Base-by-base conservation (phyloP, 2,888 invertebrate genomes). In the Spodoptera picta region DNA sequence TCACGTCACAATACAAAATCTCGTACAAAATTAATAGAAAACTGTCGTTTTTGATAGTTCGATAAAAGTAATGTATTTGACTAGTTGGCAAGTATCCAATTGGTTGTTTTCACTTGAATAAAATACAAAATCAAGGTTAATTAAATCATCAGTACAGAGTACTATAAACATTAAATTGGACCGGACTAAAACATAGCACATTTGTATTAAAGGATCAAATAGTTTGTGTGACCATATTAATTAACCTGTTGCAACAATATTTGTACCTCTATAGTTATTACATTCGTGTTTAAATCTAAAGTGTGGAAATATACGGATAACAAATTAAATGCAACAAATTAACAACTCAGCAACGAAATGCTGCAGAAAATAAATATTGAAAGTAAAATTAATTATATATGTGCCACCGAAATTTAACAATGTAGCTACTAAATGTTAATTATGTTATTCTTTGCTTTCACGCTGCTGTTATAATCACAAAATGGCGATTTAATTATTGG, bases 301-400 rank as follows among this genome's bases (percentile, higher is more conserved):
- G 7, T 19, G 9, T 9, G 24, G 23, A 51, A 63, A 57, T 31
- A 53, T 19, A 23, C n/a, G 24, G 1, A 6, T 42, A 48, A 11
- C n/a, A 57, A 53, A 53, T 52, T 48, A 44, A 71, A 49, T 57
- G n/a, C n/a, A 48, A 11, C n/a, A 57, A 53, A 53, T 52, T 48
- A 44, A 71, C 45, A 52, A 19, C 19, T 19, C 19, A 19, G 19
- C 19, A 19, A 10, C 23, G 47, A 52, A 65, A 27, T 42, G 27
- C 19, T 19, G 4, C 41, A 5, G 9, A 6, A 46, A 44, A 11
- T 31, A 45, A 49, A 53, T 41, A 49, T 44, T 46, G 10, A n/a
- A 49, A 43, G 43, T 24, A 9, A 43, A 58, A 58, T 47, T 49
- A 45, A 68, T 58, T 45, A 23, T 12, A 10, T 7, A 5, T 23